phyloP scores from a whole-genome alignment of 2,113 vertebrate species.

The Xiphias gladius region DNA sequence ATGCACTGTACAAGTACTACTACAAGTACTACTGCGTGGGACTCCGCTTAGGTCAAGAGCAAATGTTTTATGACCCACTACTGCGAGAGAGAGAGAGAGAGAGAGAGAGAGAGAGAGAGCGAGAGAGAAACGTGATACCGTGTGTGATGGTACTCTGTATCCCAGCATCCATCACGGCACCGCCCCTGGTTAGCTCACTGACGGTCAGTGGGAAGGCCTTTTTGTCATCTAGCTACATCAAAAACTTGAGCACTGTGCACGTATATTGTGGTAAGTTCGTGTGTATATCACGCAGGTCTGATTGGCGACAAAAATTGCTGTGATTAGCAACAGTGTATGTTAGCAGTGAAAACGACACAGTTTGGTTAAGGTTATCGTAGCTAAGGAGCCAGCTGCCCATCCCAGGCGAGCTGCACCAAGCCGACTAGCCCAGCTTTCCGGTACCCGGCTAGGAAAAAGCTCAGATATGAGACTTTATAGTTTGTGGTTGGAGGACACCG shows the following conservation, averaged over 20 bases:
- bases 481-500: not conserved
- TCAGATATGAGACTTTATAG: not conserved
- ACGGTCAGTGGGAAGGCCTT: conserved; percentile 57
- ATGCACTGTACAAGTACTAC: not conserved
- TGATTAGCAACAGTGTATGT: not conserved
- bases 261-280: conserved; percentile 54
- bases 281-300: not conserved
- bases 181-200: conserved; percentile 22
- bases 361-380: not conserved
- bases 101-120: too few species aligned
- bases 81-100: too few species aligned
- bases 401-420: conserved; percentile 12
- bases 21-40: not conserved
- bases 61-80: too few species aligned
- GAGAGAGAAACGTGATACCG: fast-evolving
- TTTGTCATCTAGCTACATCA: not conserved
- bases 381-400: conserved; percentile 13
- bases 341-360: not conserved
- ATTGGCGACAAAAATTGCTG: not conserved
- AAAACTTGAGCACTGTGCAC: conserved; percentile 25
- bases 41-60: too few species aligned
- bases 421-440: not conserved
- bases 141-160: conserved; percentile 23
- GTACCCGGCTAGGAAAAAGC: conserved; percentile 17
- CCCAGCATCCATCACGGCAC: conserved; percentile 62